Percentiles rank a stretch among this genome's conserved stretches.
Evolutionary conservation across 2,113 vertebrate species (phyloP).

Genomic region (Phaetusa simplex): DNA sequence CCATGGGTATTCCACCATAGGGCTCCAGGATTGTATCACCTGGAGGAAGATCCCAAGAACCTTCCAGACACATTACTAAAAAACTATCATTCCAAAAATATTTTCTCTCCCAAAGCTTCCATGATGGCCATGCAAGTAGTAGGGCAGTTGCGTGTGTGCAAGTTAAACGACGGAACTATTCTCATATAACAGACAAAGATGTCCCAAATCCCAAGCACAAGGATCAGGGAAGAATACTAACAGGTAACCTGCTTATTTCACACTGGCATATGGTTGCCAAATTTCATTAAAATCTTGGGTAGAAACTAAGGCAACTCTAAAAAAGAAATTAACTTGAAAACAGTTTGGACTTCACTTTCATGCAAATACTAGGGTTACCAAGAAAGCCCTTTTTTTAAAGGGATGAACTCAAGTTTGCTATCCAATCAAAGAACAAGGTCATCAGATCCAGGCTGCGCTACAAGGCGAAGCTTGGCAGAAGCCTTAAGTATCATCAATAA

Average conservation of each 20-base stretch:
- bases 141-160: background rate
- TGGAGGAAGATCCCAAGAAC: background rate
- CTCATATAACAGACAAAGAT: background rate
- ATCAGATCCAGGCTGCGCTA: background rate
- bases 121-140: background rate
- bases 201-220: background rate
- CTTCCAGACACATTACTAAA: background rate
- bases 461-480: background rate
- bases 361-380: background rate
- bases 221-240: background rate
- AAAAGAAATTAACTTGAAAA: background rate
- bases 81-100: background rate
- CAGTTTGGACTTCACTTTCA: background rate
- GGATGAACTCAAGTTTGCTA: background rate
- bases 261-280: background rate
- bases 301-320: background rate
- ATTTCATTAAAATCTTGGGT: background rate
- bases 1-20: background rate
- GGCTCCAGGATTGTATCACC: background rate
- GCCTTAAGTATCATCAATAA: background rate
- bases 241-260: background rate
- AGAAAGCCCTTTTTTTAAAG: background rate
- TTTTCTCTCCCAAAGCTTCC: background rate
- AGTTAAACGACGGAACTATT: background rate
- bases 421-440: background rate